Evolutionary conservation across 2,888 invertebrate species (phyloP), one percentile per base, ranked within the genome.

Genomic region (Platynereis dumerilii): DNA sequence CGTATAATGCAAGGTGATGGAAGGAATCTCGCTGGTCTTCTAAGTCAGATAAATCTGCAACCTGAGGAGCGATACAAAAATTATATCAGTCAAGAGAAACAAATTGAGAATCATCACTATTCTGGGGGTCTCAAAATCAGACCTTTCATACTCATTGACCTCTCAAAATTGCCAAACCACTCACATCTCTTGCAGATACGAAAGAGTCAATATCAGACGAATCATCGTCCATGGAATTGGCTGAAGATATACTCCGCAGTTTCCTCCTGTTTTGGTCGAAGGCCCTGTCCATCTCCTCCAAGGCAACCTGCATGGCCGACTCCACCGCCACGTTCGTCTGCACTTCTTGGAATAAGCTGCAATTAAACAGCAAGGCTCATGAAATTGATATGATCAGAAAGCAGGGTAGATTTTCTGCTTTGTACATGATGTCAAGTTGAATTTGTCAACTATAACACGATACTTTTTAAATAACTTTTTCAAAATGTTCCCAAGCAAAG

Each of bases 111-210:
- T 17, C 42, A 42, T 42, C 10, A 17, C 10, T 42, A 42, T 42
- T 42, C 10, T 17, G 12, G 17, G 42, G 17, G 42, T 42, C 42
- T 42, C 42, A 10, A 56, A 26, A 20, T 27, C 24, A 56, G 26
- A 20, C 24, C 20, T 12, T 26, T 53, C 53, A n/a, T n/a, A n/a
- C n/a, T n/a, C n/a, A n/a, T n/a, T n/a, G n/a, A n/a, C n/a, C n/a
- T n/a, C n/a, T 15, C 17, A n/a, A n/a, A n/a, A n/a, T n/a, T n/a
- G n/a, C n/a, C n/a, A 34, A 34, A 34, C 12, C 34, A 72, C 78
- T 77, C 72, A 84, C 84, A 83, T 96, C 97, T 79, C 94, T 91
- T 0, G 97, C 97, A 1, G 96, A 97, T 58, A 95, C 94, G 85
- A 96, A 98, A 69, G 96, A 96, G 83, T 97, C 97, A 54, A 77